phyloP scores from a whole-genome alignment of 2,797 vertebrate species.

The Thunnus albacares region DNA sequence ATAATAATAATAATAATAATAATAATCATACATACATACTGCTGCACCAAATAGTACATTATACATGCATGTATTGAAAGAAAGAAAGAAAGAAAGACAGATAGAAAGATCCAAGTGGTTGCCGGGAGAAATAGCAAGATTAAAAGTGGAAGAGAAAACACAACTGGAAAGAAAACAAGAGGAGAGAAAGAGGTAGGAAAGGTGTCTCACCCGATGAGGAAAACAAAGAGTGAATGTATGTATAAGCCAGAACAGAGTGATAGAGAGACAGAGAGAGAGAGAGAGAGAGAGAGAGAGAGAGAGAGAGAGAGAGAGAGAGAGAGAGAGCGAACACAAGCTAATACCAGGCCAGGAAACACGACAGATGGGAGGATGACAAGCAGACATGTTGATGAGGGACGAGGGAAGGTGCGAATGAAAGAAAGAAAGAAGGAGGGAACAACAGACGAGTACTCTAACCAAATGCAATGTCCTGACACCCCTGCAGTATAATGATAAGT shows the following conservation, averaged over 20 bases:
- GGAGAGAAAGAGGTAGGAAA: constrained; percentile 2
- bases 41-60: background rate
- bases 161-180: background rate
- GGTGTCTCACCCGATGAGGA: background rate
- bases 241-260: constrained; percentile 7
- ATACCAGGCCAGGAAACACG: constrained; percentile 10
- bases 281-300: background rate
- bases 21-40: no score
- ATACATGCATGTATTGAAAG: background rate
- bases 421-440: background rate
- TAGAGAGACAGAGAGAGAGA: background rate
- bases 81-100: background rate
- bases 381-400: constrained; percentile 51
- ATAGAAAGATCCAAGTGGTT: background rate
- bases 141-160: background rate
- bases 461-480: constrained; percentile 2
- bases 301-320: background rate
- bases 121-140: background rate
- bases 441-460: background rate
- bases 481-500: no score
- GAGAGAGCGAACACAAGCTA: background rate
- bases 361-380: constrained; percentile 60
- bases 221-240: constrained; percentile 4
- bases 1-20: no score
- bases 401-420: constrained; percentile 39